phyloP scores from a whole-genome alignment of 2,888 invertebrate genomes.

The Ptychoptera contaminata region DNA sequence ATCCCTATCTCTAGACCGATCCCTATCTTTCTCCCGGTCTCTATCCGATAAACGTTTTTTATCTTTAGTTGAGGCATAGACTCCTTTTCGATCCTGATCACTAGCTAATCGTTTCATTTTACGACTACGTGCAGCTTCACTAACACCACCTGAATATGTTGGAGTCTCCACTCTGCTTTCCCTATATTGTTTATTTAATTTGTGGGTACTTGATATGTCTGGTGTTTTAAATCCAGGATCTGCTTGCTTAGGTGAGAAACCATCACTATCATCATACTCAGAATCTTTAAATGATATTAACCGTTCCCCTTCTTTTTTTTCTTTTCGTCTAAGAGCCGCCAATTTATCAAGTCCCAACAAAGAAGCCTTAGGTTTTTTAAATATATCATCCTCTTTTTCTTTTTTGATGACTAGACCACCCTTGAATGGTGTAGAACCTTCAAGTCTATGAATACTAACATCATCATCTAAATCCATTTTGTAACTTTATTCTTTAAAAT shows the following conservation, averaged over 20 bases:
- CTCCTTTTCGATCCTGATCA: slow-evolving; percentile 45
- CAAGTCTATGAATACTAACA: slow-evolving; percentile 46
- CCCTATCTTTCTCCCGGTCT: slow-evolving; percentile 27
- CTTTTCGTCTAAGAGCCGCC: slow-evolving; percentile 55
- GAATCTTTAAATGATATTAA: slow-evolving; percentile 47
- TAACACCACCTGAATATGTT: slow-evolving; percentile 85
- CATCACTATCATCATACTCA: slow-evolving; percentile 31
- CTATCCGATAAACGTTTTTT: slow-evolving; percentile 28
- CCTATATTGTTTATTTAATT: slow-evolving; percentile 49
- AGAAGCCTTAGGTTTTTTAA: slow-evolving; percentile 63
- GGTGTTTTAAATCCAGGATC: slow-evolving; percentile 28
- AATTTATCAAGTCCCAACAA: slow-evolving; percentile 70
- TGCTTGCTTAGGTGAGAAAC: slow-evolving; percentile 7
- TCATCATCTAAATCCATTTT: slow-evolving; percentile 15
- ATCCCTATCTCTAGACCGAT: slow-evolving; percentile 17
- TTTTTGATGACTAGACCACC: slow-evolving; percentile 61
- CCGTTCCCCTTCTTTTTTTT: slow-evolving; percentile 42
- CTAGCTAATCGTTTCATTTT: slow-evolving; percentile 47
- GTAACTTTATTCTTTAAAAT: background rate
- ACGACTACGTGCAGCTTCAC: slow-evolving; percentile 45
- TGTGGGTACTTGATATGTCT: slow-evolving; percentile 23
- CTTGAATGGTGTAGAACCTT: slow-evolving; percentile 44
- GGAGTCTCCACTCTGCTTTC: slow-evolving; percentile 77
- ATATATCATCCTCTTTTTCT: slow-evolving; percentile 34
- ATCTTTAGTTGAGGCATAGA: slow-evolving; percentile 51